Conservation (phyloP, 2,888 invertebrate genomes). For the Sphaerophoria rueppellii region DNA sequence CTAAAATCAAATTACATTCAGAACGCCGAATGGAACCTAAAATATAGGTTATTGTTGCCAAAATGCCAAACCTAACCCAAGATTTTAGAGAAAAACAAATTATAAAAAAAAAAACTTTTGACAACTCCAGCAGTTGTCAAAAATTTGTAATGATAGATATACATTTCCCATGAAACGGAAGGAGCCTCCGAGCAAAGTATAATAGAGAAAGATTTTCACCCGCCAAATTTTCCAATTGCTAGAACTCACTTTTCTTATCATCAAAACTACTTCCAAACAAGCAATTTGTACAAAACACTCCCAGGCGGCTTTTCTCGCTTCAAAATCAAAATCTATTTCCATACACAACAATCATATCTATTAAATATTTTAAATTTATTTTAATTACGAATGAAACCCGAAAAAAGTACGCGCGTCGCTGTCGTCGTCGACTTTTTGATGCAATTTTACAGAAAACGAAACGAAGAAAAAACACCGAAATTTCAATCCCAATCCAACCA, state of each 20-base stretch:
- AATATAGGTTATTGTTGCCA: too few species aligned
- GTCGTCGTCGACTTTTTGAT: background rate
- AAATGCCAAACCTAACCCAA: too few species aligned
- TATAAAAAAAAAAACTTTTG: conserved; percentile 25
- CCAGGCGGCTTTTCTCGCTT: background rate
- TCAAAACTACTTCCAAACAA: background rate
- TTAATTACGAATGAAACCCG: background rate
- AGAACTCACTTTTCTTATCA: conserved; percentile 21
- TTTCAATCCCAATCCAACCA: conserved; percentile 7
- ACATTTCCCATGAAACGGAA: conserved; percentile 37
- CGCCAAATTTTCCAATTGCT: conserved; percentile 60
- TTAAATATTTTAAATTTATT: background rate
- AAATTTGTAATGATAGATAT: conserved; percentile 53
- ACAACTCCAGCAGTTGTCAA: conserved; percentile 64
- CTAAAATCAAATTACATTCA: too few species aligned
- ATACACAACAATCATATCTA: background rate
- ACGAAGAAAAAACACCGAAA: conserved; percentile 9
- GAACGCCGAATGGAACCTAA: too few species aligned
- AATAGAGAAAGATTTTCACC: conserved; percentile 53
- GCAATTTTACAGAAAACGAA: background rate
- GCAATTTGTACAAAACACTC: background rate
- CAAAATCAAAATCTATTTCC: conserved; percentile 1
- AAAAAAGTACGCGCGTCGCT: conserved; percentile 33
- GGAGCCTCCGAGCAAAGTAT: conserved; percentile 43
- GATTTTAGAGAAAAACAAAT: background rate